Conservation (phyloP, 1,140 invertebrate genomes). For the Antheraea mylitta region DNA sequence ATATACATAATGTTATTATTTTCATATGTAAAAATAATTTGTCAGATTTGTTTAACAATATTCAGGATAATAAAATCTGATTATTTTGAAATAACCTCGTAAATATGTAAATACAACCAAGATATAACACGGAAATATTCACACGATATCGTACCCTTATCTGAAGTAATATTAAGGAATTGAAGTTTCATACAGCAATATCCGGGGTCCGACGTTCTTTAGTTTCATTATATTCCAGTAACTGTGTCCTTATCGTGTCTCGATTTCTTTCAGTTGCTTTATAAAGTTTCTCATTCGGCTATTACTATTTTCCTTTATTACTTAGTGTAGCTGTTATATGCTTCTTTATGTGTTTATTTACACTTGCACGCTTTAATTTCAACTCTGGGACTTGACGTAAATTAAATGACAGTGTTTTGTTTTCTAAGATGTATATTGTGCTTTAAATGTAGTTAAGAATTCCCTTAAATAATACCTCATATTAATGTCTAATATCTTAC, state of each 20-base stretch:
- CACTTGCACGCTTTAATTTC: not conserved
- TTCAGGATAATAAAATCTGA: not conserved
- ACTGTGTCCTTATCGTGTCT: slow-evolving; percentile 23
- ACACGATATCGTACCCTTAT: slow-evolving; percentile 17
- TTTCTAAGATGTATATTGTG: too few species aligned
- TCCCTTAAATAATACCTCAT: too few species aligned
- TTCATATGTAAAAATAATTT: too few species aligned
- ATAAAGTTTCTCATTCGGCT: not conserved
- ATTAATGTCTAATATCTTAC: too few species aligned
- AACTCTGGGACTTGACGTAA: not conserved
- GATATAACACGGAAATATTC: not conserved
- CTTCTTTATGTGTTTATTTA: not conserved
- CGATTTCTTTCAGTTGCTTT: slow-evolving; percentile 11
- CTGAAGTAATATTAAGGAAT: slow-evolving; percentile 25
- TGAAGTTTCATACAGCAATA: slow-evolving; percentile 19
- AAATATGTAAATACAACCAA: not conserved
- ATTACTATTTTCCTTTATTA: slow-evolving; percentile 9
- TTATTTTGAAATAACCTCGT: not conserved
- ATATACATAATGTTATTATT: too few species aligned
- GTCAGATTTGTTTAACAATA: too few species aligned
- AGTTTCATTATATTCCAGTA: slow-evolving; percentile 23
- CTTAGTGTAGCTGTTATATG: not conserved
- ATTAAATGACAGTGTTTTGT: too few species aligned
- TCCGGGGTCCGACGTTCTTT: slow-evolving; percentile 19
- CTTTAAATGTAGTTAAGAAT: too few species aligned